A percentile compares a stretch with the other conserved stretches of the same genome.
Evolutionary conservation across 2,888 invertebrate species (phyloP).

Genomic region (Epinotia nisella): DNA sequence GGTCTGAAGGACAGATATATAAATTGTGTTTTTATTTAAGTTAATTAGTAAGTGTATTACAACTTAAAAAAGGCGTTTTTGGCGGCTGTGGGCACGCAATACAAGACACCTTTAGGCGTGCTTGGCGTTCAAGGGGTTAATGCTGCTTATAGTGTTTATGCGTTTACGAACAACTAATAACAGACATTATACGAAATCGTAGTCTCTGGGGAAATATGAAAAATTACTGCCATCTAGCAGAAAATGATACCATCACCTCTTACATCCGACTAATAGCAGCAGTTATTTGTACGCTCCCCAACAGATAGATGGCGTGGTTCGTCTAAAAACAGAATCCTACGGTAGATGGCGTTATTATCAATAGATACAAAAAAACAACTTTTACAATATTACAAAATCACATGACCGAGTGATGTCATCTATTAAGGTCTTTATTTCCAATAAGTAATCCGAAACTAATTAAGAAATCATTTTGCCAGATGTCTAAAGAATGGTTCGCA

Average conservation of each 20-base stretch:
- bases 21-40: no score
- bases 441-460: constrained; percentile 7
- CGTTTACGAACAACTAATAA: no score
- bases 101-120: no score
- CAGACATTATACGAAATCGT: no score
- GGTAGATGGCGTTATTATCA: constrained; percentile 25
- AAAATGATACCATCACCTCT: neutral
- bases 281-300: neutral
- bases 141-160: no score
- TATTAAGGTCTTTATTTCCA: neutral
- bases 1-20: no score
- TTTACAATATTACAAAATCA: constrained; percentile 1
- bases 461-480: neutral
- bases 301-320: constrained; percentile 22
- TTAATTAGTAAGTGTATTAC: no score
- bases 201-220: no score
- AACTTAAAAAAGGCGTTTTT: no score
- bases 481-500: neutral
- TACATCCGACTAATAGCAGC: neutral
- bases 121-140: no score
- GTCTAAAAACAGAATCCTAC: neutral
- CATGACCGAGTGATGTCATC: constrained; percentile 35
- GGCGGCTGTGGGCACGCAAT: no score
- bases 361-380: constrained; percentile 4
- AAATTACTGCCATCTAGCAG: constrained; percentile 14